Evolutionary conservation across 2,113 vertebrate species (phyloP).

Genomic region (Myrmecophaga tridactyla): DNA sequence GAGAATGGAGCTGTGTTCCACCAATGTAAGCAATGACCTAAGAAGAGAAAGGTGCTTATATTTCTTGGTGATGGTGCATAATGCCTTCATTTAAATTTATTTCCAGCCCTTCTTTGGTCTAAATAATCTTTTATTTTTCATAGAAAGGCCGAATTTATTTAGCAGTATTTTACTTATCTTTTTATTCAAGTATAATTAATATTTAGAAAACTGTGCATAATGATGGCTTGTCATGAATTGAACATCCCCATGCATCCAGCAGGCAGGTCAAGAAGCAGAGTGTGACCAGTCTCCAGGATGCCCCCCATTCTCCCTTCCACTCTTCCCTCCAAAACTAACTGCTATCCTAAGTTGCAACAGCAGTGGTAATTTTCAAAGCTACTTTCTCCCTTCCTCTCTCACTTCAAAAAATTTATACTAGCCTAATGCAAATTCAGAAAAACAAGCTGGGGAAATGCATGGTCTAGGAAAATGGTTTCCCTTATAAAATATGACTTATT

Average conservation of each 20-base stretch:
- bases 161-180: background rate
- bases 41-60: conserved; percentile 19
- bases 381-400: background rate
- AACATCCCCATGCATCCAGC: background rate
- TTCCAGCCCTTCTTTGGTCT: background rate
- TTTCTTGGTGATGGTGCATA: conserved; percentile 26
- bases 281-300: accelerated
- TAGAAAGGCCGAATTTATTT: background rate
- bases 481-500: background rate
- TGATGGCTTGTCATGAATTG: background rate
- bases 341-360: background rate
- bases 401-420: background rate
- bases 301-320: no score
- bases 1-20: conserved; percentile 96
- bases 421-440: background rate
- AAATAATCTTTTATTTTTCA: background rate
- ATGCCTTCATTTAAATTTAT: background rate
- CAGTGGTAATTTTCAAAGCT: background rate
- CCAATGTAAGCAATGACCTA: conserved; percentile 89
- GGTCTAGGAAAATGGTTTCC: background rate
- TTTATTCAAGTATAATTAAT: background rate
- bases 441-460: background rate
- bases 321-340: background rate
- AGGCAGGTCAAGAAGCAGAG: background rate
- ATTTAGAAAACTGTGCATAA: background rate